Base-by-base conservation (phyloP, 2,113 vertebrate species). In the Procavia capensis region DNA sequence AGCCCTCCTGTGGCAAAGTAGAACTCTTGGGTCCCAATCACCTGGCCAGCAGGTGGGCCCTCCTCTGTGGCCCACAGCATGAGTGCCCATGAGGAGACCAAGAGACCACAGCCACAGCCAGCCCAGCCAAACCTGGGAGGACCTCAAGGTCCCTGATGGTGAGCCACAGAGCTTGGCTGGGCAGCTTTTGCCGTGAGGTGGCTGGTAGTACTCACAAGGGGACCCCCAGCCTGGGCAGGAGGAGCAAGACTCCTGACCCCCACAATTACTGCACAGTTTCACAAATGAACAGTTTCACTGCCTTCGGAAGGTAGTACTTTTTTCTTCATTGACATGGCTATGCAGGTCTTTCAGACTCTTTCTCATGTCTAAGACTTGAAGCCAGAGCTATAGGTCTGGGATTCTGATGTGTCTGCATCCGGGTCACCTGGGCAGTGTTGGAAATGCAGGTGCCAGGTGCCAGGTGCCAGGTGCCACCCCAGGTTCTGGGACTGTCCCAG, bases 331-430 rank as follows among this genome's bases (percentile, higher is more conserved):
- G 57, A 59, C 57, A 22, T 59, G 57, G 57, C 57, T 59, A 43
- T 10, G 9, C 57, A 10, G 27, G 87, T 41, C 66, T 29, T 34
- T 19, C 29, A n/a, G 36, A n/a, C 20, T 17, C 20, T 13, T 9
- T n/a, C 36, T 31, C 5, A 39, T 2, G 0, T 39, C n/a, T 66
- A n/a, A 57, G 57, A 10, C 85, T 34, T 3, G 54, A 7, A 3
- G 74, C 25, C 63, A 20, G 11, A 34, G 25, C 20, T 34, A 31
- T 8, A 29, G 29, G 16, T 16, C 64, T 0, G 5, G 1, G 19
- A n/a, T 22, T 36, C 57, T 54, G 5, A 1, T 14, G 9, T 47
- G 43, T 34, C 76, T 14, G 25, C 16, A 0, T 0, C 0, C 20
- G 2, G 39, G 31, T 59, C 43, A 5, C n/a, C 36, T 0, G 59